These are phyloP conservation scores for Brachyhypopomus gauderio DNA, from an alignment of 2,113 vertebrate species.

Conservation along the genomic window DNA sequence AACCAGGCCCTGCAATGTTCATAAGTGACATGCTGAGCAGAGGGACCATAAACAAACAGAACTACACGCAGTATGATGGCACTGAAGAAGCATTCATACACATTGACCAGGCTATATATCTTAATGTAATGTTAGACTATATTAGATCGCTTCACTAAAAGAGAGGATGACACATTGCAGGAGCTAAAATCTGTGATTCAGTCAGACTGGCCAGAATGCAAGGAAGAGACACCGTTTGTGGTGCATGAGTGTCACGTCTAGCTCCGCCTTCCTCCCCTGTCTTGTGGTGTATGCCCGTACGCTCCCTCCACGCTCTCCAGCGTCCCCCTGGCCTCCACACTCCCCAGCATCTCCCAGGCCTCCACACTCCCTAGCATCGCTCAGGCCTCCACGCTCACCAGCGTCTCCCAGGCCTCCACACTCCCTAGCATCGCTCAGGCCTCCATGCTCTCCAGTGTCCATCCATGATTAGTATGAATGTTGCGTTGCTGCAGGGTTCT, in stretches of 20 bases:
- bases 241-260: slow-evolving; percentile 16
- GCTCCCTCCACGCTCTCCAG: too few species aligned
- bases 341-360: too few species aligned
- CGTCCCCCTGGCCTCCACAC: too few species aligned
- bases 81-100: slow-evolving; percentile 18
- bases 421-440: too few species aligned
- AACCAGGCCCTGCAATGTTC: slow-evolving; percentile 9
- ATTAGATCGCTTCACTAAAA: slow-evolving; percentile 41
- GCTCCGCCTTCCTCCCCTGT: too few species aligned
- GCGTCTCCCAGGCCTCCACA: too few species aligned
- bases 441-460: too few species aligned
- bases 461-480: too few species aligned
- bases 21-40: slow-evolving; percentile 35
- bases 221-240: slow-evolving; percentile 1
- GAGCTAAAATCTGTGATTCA: slow-evolving; percentile 9
- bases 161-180: slow-evolving; percentile 38
- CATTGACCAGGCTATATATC: slow-evolving; percentile 46
- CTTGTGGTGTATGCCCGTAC: too few species aligned
- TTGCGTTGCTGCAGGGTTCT: too few species aligned
- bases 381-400: too few species aligned
- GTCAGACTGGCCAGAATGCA: slow-evolving; percentile 31
- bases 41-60: neutral
- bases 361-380: too few species aligned
- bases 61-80: slow-evolving; percentile 24
- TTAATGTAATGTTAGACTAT: slow-evolving; percentile 49